Conservation (phyloP, 1,140 invertebrate genomes). For the Parapsyche elsis region DNA sequence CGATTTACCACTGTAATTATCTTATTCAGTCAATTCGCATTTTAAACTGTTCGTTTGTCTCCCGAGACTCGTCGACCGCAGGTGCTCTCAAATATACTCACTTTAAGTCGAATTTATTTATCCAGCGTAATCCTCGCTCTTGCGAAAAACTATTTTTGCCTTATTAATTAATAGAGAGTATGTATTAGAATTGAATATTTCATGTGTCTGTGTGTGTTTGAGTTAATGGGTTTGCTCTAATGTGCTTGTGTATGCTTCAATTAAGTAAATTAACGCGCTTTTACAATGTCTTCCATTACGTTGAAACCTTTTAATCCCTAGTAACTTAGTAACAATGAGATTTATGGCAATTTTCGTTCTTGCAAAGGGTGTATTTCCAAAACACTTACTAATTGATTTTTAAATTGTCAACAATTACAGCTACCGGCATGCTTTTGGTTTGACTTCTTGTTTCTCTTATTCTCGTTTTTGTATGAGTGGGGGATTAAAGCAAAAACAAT, state of each 20-base stretch:
- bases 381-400: too few relatives aligned
- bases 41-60: slow-evolving; percentile 10
- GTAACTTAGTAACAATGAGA: too few relatives aligned
- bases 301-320: too few relatives aligned
- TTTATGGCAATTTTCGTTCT: too few relatives aligned
- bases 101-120: neutral
- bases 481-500: too few relatives aligned
- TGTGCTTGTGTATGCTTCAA: slow-evolving; percentile 4
- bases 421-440: too few relatives aligned
- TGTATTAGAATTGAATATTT: neutral
- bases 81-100: neutral
- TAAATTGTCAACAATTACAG: too few relatives aligned
- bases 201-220: neutral
- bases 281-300: neutral
- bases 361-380: too few relatives aligned
- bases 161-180: neutral
- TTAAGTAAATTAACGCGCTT: neutral
- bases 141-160: neutral
- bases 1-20: slow-evolving; percentile 5
- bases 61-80: neutral
- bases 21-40: slow-evolving; percentile 18
- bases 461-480: too few relatives aligned
- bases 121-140: neutral
- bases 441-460: too few relatives aligned
- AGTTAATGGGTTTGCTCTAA: neutral